phyloP scores from a whole-genome alignment of 2,797 vertebrate species.

The Ctenopoma kingsleyae region DNA sequence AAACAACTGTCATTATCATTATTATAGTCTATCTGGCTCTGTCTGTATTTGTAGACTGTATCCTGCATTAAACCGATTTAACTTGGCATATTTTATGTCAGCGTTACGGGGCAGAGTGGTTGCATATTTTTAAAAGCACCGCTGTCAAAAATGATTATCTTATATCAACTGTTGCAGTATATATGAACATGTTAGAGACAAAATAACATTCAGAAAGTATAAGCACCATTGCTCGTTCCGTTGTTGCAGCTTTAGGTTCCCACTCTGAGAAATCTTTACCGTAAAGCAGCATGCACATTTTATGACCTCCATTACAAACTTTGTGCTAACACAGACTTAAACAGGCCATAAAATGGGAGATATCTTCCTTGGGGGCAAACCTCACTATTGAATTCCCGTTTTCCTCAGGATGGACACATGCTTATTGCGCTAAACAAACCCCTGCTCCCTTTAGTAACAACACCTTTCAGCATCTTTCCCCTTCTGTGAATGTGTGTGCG shows the following conservation, averaged over 20 bases:
- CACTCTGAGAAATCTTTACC: slow-evolving; percentile 68
- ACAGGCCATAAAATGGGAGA: slow-evolving; percentile 74
- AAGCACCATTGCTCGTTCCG: slow-evolving; percentile 46
- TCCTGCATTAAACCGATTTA: slow-evolving; percentile 29
- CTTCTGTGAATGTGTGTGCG: slow-evolving; percentile 10
- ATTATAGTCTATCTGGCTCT: slow-evolving; percentile 21
- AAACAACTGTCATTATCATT: slow-evolving; percentile 43
- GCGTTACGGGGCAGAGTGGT: neutral
- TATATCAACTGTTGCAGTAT: neutral
- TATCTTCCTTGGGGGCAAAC: slow-evolving; percentile 76
- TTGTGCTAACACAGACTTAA: slow-evolving; percentile 81
- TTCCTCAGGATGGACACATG: slow-evolving; percentile 65
- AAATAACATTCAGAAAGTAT: slow-evolving; percentile 24
- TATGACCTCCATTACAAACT: slow-evolving; percentile 82
- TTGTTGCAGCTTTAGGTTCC: slow-evolving; percentile 41
- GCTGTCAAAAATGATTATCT: neutral
- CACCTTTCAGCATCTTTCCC: slow-evolving; percentile 49
- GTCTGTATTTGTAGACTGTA: neutral
- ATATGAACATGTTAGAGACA: slow-evolving; percentile 27
- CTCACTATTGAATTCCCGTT: slow-evolving; percentile 70
- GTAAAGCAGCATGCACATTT: slow-evolving; percentile 75
- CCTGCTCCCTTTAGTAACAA: slow-evolving; percentile 25
- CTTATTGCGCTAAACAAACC: slow-evolving; percentile 70
- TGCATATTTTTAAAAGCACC: slow-evolving; percentile 12
- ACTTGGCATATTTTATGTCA: slow-evolving; percentile 2